Percentiles rank a stretch among this genome's conserved stretches.
These are phyloP conservation scores for Zosterops lateralis DNA, from an alignment of 2,113 vertebrate genomes.

Conservation along the genomic window DNA sequence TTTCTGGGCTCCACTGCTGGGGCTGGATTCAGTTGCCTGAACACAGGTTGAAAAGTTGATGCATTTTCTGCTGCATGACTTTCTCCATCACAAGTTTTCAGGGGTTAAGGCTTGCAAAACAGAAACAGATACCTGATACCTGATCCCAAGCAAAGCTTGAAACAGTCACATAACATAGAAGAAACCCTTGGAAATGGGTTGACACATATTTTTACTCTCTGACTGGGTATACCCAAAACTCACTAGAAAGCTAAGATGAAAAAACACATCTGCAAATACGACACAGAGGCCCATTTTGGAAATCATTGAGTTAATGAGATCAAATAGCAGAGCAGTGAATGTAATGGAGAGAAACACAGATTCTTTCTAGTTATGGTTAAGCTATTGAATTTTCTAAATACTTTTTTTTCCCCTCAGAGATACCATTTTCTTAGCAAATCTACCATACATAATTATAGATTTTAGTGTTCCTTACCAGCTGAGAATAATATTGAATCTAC, in stretches of 20 bases:
- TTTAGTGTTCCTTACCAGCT: background rate
- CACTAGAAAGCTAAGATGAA: background rate
- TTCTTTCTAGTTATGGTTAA: background rate
- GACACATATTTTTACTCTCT: fast-evolving
- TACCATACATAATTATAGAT: background rate
- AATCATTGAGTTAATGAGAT: background rate
- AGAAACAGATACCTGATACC: background rate
- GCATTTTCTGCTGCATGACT: background rate
- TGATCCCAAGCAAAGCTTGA: background rate
- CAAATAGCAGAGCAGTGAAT: background rate
- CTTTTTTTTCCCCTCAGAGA: background rate
- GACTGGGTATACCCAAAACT: background rate
- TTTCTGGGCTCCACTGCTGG: fast-evolving
- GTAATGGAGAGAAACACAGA: background rate
- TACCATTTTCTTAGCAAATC: background rate
- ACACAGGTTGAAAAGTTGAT: background rate
- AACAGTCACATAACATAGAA: background rate
- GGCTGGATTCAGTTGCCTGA: background rate
- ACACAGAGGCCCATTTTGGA: background rate
- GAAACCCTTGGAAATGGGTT: background rate
- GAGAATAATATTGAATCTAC: background rate
- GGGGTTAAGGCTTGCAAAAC: background rate
- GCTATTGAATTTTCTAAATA: background rate
- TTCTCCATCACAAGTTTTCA: background rate
- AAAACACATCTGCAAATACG: background rate